Base-by-base conservation (phyloP, 2,888 invertebrate genomes). In the Ecliptopera silaceata region DNA sequence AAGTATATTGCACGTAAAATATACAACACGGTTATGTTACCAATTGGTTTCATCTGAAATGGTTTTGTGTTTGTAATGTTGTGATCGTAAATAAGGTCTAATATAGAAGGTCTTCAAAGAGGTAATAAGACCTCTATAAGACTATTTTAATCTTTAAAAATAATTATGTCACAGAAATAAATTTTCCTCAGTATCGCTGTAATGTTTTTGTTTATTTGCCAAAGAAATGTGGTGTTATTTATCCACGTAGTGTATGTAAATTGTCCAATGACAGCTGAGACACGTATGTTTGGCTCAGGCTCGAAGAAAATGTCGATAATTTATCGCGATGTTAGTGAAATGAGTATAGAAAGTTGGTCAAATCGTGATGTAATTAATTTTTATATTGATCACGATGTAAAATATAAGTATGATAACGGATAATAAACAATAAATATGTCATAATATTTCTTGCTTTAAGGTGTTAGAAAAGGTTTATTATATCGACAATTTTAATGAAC, bases 261-360 rank as follows among this genome's bases (percentile, higher is more conserved):
- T 49, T 39, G 22, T 13, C 61, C 51, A 61, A 59, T 61, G 45
- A 38, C 39, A 10, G 10, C 36, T 10, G 12, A 11, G 51, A 53
- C 61, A 63, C 64, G 58, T 64, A 48, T 56, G 43, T 43, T 64
- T 62, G 62, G 62, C 63, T 52, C 54, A 48, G 43, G 50, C 51
- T 49, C 45, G 17, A 53, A 42, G 32, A 41, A 43, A 54, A 48
- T 49, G 52, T 49, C 26, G 46, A 34, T 52, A 44, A 46, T 49
- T 46, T 52, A 48, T 50, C 47, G 48, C 6, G 56, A 17, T n/a
- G 22, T 45, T 58, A 49, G 12, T 29, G 29, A 22, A 47, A 26
- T 26, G 22, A 15, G 11, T 26, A 3, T 53, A 52, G 52, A 63
- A 61, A 63, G 55, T 51, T 31, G 17, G 34, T 38, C 36, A 8